Base-by-base conservation (phyloP, 64 coral and sea anemone genomes). In the Porites australiensis region DNA sequence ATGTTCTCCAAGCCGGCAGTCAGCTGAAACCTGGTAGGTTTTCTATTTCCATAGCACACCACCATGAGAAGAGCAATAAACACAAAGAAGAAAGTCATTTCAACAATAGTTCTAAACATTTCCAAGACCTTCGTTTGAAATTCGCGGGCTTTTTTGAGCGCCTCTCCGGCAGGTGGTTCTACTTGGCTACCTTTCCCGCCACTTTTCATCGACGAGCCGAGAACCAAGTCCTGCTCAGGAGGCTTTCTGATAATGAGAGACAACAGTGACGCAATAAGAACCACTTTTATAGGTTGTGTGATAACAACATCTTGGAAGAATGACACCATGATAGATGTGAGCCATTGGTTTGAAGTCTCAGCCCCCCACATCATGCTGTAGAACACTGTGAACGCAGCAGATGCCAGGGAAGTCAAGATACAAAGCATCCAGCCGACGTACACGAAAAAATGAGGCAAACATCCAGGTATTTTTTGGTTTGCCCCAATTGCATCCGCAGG, bases 301-400 rank as follows among this genome's bases (percentile, higher is more conserved):
- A 93, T 87, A 14, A 93, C 79, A 3, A 93, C 91, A 72, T 93
- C 91, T 93, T 93, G 91, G 46, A 93, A 93, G 70, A 93, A 93
- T 8, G 91, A 93, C 13, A 93, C 83, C 91, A 93, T 93, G 23
- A 93, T 93, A 54, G 91, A 93, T 18, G 82, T 87, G 18, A 93
- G 82, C 91, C 91, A 93, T 22, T 86, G 57, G 66, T 93, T 93
- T n/a, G 91, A 93, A 58, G 83, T 87, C 15, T 70, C 70, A 19
- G 91, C 91, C 8, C 91, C 91, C 91, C 91, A 93, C 91, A 93
- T 93, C 58, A 93, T 77, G 61, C 91, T 93, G 73, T 93, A 93
- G 48, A 93, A 93, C 11, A 93, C 58, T 8, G 91, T 93, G 45
- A 93, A 93, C 20, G 73, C 58, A 19, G 82, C 81, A 3, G 91